Percentiles rank a stretch among this genome's conserved stretches.
phyloP scores from a whole-genome alignment of 2,797 vertebrate genomes.

The Masticophis lateralis region DNA sequence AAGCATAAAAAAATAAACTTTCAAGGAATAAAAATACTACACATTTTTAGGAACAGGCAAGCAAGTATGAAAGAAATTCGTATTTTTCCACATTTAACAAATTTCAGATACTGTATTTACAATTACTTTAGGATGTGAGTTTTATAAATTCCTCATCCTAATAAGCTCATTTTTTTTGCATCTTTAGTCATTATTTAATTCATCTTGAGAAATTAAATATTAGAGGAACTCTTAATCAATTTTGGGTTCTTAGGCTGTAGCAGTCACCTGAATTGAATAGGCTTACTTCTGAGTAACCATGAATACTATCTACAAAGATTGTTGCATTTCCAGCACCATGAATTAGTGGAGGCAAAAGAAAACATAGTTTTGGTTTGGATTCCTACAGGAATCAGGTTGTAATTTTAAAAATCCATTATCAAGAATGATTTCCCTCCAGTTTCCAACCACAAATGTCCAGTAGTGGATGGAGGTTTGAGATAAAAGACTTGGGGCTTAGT shows the following conservation, averaged over 20 bases:
- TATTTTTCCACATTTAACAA: background rate
- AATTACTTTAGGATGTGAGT: background rate
- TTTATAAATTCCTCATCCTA: background rate
- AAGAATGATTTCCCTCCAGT: constrained; percentile 39
- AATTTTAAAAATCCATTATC: constrained; percentile 58
- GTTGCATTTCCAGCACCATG: constrained; percentile 37
- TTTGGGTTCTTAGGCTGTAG: constrained; percentile 7
- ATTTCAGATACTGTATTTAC: background rate
- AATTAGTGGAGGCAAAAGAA: constrained; percentile 53
- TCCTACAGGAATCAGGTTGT: constrained; percentile 48
- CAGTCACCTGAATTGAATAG: background rate
- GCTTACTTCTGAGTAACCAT: background rate
- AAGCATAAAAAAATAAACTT: background rate
- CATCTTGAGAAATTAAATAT: background rate
- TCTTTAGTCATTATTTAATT: background rate
- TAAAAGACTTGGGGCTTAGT: constrained; percentile 52
- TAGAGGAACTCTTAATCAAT: constrained; percentile 33
- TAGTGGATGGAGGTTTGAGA: constrained; percentile 51
- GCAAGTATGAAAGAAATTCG: background rate
- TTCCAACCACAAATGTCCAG: constrained; percentile 55
- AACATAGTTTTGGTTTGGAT: constrained; percentile 61
- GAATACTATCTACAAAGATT: background rate
- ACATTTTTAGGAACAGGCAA: background rate
- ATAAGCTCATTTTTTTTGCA: background rate
- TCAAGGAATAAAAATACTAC: too few species aligned